Evolutionary conservation across 2,888 invertebrate genomes (phyloP), one percentile per base, ranked within the genome.

Genomic region (Brenthis hecate): DNA sequence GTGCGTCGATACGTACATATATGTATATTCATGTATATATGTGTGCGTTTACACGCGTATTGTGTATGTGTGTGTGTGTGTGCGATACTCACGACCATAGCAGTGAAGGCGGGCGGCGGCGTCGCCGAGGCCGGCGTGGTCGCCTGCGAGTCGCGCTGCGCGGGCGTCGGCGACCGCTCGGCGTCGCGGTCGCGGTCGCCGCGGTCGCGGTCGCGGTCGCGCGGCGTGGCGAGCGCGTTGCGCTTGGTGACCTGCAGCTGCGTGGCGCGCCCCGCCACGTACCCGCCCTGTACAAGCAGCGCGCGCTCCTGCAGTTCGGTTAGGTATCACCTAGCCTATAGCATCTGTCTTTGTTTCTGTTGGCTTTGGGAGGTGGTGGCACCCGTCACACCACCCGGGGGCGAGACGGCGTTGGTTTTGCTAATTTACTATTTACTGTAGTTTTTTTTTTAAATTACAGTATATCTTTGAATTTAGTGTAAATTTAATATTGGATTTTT

Each of bases 181-280:
- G 93, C 95, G 83, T 96, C 95, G 81, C 96, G 96, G 77, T 84
- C 77, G 74, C 82, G 56, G 50, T 8, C 23, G 28, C 28, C 60
- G n/a, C 60, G 60, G 13, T 50, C 76, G 79, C 85, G n/a, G 73
- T 61, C 70, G 92, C 88, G 89, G 93, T 81, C 85, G 92, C 96
- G 95, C 65, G 68, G 71, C 65, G 79, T 81, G 65, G 92, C 92
- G 73, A 98, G 93, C 65, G 98, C 95, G 91, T 98, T 98, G 63
- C 95, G 96, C 91, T 96, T 97, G 53, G 81, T 87, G 66, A 97
- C 95, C 82, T 96, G 96, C 58, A 98, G 93, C 77, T 92, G 91
- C 81, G 87, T 88, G 73, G 94, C 94, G 74, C 94, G 94, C 54
- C 94, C 95, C 58, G 94, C 92, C 75, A 94, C 94, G 87, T 95